Base-by-base conservation (phyloP, 1,140 invertebrate species). In the Bradysia coprophila region DNA sequence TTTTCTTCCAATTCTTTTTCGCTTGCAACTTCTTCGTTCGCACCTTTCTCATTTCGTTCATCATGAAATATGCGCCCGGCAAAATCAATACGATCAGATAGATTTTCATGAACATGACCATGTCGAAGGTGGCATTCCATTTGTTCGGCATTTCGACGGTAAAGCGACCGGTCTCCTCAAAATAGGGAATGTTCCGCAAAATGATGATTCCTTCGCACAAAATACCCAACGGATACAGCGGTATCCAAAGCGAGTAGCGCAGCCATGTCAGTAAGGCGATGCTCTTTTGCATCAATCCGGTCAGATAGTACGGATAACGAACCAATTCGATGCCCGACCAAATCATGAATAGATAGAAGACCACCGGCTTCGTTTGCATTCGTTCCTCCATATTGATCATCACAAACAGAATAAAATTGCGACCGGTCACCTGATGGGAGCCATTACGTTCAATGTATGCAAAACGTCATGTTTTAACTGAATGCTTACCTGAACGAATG, bases 221-320 rank as follows among this genome's bases (percentile, higher is more conserved):
- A 51, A 93, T 78, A 13, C 89, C 90, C 37, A 93, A 52, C 0
- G 91, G 91, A 61, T 94, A 95, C 0, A 95, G 64, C 0, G 83
- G 76, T 44, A 95, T 90, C 91, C 91, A 96, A 23, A 90, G 69
- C 0, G 84, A 85, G 54, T 95, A 95, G 21, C 91, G 69, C 1
- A 94, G 60, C 91, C 90, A 95, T 0, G 86, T 93, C n/a, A 95
- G 55, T 15, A 87, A 51, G 28, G 71, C 68, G 39, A 85, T 68
- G 46, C 89, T 71, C 21, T 72, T 69, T 23, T 85, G 77, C 44
- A 87, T 71, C 4, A 89, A 58, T 54, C 85, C 76, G 0, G 77
- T 67, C 55, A 94, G 79, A 57, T 95, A 95, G 59, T 81, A 95
- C 13, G 89, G 88, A 68, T 95, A 95, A 49, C 81, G 75, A 32